Evolutionary conservation across 2,888 invertebrate species (phyloP), one percentile per base, ranked within the genome.

Genomic region (Caenorhabditis panamensis): DNA sequence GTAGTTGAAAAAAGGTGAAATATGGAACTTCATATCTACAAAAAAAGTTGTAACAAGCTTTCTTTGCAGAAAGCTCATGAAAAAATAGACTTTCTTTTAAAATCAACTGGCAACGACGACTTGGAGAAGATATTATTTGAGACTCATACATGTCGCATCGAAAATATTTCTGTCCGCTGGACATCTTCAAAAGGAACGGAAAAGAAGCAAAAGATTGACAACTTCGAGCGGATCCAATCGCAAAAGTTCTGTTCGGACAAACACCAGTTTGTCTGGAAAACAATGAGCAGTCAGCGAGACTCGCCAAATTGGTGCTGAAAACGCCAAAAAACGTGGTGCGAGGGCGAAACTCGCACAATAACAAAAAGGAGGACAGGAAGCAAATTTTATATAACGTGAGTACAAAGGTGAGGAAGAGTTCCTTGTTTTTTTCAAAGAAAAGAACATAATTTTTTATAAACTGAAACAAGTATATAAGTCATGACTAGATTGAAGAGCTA

Each of bases 341-440:
- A 47, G 26, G 49, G 24, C 51, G 26, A 54, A 54, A 26, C 1
- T 44, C 9, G 22, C 41, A 20, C 13, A 61, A 41, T 26, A 61
- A 41, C 20, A 61, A 41, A n/a, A n/a, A 28, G 28, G 16, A 54
- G 54, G 47, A 4, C 18, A 47, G 47, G 56, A 56, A 31, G 22
- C 26, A 5, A 49, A 49, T 49, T 49, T 51, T 6, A 28, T 49
- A 63, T 63, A 49, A 28, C 31, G 31, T 63, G 49, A 36, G 49
- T 63, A 63, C 28, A 36, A 8, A 5, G 20, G 13, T 24, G 24
- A 24, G 51, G 22, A 51, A 51, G 51, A 51, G 51, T 41, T 41
- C 41, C 2, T 5, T 41, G 41, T 41, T 41, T 13, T 41, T 13
- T n/a, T n/a, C n/a, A n/a, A 3, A 16, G 28, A 54, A 36, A 24